Evolutionary conservation across 2,797 vertebrate species (phyloP), one percentile per base, ranked within the genome.

Genomic region (Malacoctenus gilli): DNA sequence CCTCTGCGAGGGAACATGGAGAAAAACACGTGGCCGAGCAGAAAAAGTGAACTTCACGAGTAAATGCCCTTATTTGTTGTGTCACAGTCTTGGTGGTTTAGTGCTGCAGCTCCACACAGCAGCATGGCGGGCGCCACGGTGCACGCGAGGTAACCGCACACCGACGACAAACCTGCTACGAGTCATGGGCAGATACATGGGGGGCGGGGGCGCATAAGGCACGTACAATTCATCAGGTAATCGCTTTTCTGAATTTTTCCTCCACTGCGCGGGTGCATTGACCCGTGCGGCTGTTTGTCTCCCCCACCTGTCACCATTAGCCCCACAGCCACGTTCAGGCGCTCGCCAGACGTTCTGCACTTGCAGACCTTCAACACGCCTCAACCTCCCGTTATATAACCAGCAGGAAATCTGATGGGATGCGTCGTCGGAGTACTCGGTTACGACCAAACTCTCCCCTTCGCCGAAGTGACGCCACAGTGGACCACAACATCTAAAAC

Each of bases 271-370:
- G 41, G 13, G 13, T n/a, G 39, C 60, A 40, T 7, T 56, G 68
- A 68, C 39, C 46, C 47, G 6, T 42, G 46, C 3, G 18, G 23
- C 28, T 50, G 20, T 50, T n/a, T n/a, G 46, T 64, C 48, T 58
- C 38, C n/a, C 20, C 58, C 41, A 48, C 55, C 56, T 39, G 57
- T 66, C 55, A 65, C 47, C 28, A 62, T 60, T 32, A 59, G 59
- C 59, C 47, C 22, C 34, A 36, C 21, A 42, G 20, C 2, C 35
- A 10, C 6, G 22, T 55, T 38, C 52, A 44, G 36, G 39, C 32
- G 21, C 25, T 47, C 21, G 44, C 15, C 21, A 19, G 3, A 38
- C 22, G 18, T 49, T 41, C 41, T 35, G 22, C 23, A 47, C 25
- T 14, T 41, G 1, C 11, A 40, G 56, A 42, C 28, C 25, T 63